Evolutionary conservation across 2,888 invertebrate genomes (phyloP), one percentile per base, ranked within the genome.

Genomic region (Agonopterix arenella): DNA sequence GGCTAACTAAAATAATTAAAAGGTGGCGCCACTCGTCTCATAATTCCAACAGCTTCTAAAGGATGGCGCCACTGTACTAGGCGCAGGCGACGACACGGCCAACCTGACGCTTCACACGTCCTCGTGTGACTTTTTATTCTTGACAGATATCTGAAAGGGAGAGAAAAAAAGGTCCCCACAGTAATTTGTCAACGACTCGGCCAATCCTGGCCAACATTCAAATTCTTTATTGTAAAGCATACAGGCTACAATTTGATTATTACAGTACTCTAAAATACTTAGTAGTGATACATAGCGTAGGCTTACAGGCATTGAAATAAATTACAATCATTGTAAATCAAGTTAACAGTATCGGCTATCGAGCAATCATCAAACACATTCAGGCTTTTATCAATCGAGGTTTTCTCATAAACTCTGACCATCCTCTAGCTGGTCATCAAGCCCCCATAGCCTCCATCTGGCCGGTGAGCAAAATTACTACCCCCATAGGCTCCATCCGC

Each of bases 21-120:
- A 13, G 13, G 13, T 13, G 13, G 13, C 13, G 13, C 13, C 13
- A 13, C 13, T 13, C 13, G 2, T 13, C 13, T 13, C 13, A 13
- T 13, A 13, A 13, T 13, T 13, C 13, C 13, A 13, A 13, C 2
- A 13, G 13, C 13, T 13, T 2, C 13, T 13, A 13, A 13, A 13
- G 13, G 13, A 13, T 13, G 13, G 13, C 13, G 13, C 13, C 13
- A 13, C 13, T 13, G 13, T 13, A 13, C 13, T 2, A 13, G 13
- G 13, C 13, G 13, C 13, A 13, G 13, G 13, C 13, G 13, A 13
- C 46, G 46, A 46, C 46, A 46, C 46, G 46, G 46, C 46, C 46
- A 45, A 47, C 51, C 51, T 51, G 51, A 51, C 51, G 11, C 44
- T 45, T 47, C 36, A 51, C 51, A 51, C 51, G 51, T 40, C 51